Percentiles rank a stretch among this genome's conserved stretches.
These are phyloP conservation scores for Gnathochromis pfefferi DNA, from an alignment of 2,113 vertebrate genomes.

Conservation along the genomic window DNA sequence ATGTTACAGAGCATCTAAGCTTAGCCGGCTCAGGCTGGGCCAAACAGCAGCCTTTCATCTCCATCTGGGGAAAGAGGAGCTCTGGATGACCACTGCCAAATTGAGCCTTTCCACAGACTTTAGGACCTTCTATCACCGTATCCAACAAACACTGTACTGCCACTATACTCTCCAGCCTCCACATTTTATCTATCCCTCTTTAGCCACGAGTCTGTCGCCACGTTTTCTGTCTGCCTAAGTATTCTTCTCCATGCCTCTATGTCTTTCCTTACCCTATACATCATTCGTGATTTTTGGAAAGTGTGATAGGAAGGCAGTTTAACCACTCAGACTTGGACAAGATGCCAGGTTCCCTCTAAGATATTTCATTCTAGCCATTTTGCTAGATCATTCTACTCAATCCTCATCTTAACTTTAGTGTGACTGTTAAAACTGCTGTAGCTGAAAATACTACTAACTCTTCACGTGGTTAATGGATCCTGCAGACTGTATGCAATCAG, in stretches of 20 bases:
- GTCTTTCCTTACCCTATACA: not conserved
- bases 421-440: not conserved
- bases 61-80: not conserved
- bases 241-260: not conserved
- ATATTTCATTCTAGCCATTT: not conserved
- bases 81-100: not conserved
- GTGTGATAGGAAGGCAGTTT: not conserved
- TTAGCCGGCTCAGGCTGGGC: not conserved
- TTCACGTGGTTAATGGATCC: not conserved
- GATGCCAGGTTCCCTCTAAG: not conserved
- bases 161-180: not conserved
- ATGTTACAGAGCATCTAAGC: not conserved
- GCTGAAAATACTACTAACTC: not conserved
- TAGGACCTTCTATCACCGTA: not conserved
- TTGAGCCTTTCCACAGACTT: not conserved
- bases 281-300: not conserved
- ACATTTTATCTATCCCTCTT: constrained; percentile 13
- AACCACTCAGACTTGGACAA: not conserved
- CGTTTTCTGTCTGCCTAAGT: not conserved
- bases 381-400: constrained; percentile 14
- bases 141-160: not conserved
- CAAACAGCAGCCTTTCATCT: constrained; percentile 27
- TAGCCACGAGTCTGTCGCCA: not conserved
- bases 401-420: not conserved
- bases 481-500: constrained; percentile 11